A percentile compares a stretch with the other conserved stretches of the same genome.
Evolutionary conservation across 2,797 vertebrate genomes (phyloP).

Genomic region (Chrysocyon brachyurus): DNA sequence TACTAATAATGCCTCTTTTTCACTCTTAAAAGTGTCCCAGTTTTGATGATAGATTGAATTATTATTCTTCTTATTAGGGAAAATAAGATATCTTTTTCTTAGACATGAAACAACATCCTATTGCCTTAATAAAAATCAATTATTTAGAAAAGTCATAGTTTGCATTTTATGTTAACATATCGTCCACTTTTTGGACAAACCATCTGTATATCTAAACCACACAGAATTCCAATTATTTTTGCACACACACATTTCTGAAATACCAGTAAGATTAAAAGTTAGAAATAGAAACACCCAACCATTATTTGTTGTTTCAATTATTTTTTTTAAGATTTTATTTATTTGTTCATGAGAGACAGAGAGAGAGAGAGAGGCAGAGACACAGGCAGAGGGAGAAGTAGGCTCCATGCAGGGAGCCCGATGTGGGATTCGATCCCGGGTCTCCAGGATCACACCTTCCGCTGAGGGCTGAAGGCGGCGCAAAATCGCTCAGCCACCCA

Average conservation of each 20-base stretch:
- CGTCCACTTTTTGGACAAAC: background rate
- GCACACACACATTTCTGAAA: background rate
- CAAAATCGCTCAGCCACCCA: too few relatives aligned
- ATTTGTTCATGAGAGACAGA: too few relatives aligned
- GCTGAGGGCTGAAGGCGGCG: too few relatives aligned
- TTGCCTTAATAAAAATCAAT: background rate
- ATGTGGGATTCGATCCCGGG: too few relatives aligned
- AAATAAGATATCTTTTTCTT: background rate
- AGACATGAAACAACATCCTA: background rate
- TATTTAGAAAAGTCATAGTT: background rate
- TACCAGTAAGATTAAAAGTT: background rate
- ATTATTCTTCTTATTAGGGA: background rate
- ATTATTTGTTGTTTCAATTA: background rate
- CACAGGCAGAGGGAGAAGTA: too few relatives aligned
- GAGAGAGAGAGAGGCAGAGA: too few relatives aligned
- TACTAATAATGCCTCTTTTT: background rate
- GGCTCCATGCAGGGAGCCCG: too few relatives aligned
- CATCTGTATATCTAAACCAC: background rate
- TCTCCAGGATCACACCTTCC: too few relatives aligned
- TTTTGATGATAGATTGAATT: background rate
- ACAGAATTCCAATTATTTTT: background rate
- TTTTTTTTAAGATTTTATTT: too few relatives aligned
- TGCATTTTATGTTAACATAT: background rate
- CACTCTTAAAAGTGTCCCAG: background rate
- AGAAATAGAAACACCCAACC: background rate